Base-by-base conservation (phyloP, 2,797 vertebrate species). In the Cephalopachus bancanus region DNA sequence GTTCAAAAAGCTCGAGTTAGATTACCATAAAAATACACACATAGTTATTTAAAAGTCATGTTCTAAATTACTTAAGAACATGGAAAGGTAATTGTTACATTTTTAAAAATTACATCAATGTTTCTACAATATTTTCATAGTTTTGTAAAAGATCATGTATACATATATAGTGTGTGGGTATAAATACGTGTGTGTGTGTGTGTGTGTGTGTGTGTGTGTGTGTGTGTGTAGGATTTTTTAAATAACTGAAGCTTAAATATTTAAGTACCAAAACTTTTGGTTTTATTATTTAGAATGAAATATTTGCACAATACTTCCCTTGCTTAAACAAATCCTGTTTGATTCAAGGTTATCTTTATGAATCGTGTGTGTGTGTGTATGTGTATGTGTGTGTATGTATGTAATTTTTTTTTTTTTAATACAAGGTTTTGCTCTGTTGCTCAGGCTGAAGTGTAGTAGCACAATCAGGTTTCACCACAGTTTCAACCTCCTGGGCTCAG, bases 41-140 rank as follows among this genome's bases (percentile, higher is more conserved):
- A 51, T 44, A 65, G 22, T 69, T 91, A 89, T 65, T 88, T 96
- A 44, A 94, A 96, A 91, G 22, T 2, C 28, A 30, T 65, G 1
- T 64, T 91, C 15, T 64, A 83, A 95, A 69, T 69, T 83, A 76
- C 49, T 91, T 87, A 55, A 94, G 55, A 22, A 64, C 28, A 64
- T 17, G 22, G 9, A 60, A 84, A 84, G 17, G 55, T 85, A 74
- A 74, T 75, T 89, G 22, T 92, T 89, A 89, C 3, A 80, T 51
- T 84, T 84, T 3, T 15, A 69, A 84, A 72, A 83, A 65, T 78
- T 79, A 69, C 5, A 65, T 44, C 59, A 51, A 19, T 57, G 7
- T 79, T 95, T 93, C 33, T 89, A 89, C 5, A 84, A 75, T 57
- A 85, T 85, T 85, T 90, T 95, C 10, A 62, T 49, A 80, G 30